Evolutionary conservation across 2,797 vertebrate species (phyloP), one percentile per base, ranked within the genome.

Genomic region (Rhodeus uyekii): DNA sequence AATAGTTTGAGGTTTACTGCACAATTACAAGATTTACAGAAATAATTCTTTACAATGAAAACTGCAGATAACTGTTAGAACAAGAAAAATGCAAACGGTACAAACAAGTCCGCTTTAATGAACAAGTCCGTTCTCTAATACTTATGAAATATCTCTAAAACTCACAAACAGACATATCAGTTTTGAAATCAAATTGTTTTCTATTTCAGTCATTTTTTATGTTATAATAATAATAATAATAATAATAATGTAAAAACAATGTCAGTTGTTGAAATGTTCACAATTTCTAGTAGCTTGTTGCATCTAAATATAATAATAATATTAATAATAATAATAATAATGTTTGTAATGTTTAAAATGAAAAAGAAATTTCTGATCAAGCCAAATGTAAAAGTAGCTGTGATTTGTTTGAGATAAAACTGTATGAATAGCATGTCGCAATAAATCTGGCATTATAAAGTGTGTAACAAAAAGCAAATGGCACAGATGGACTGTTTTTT

Each of bases 401-500:
- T 44, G 83, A 83, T 83, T 77, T 39, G 61, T 73, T 81, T 73
- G 50, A 81, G 80, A 83, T 71, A 39, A 82, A 80, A 84, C 72
- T 78, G 72, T 76, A 86, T 53, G 69, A 81, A 74, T 75, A 78
- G 73, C 75, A 60, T 68, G 80, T 84, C 55, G 73, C 73, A 83
- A 86, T 84, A 80, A 86, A 87, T 87, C 85, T 87, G 87, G 87
- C 87, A 85, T 75, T 78, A n/a, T 71, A 27, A 78, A 86, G 87
- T 86, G 87, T 85, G 83, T 83, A 84, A 87, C 87, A 83, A 86
- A 87, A 87, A 85, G 83, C 83, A 82, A 85, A 81, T 81, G 74
- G 87, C 87, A 87, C 87, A 87, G 87, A 87, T 87, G 87, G 87
- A 87, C 80, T 32, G 82, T 81, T 84, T 86, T 78, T 83, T 83